A percentile compares a stretch with the other conserved stretches of the same genome.
These are phyloP conservation scores for Standfussiana lucernea DNA, from an alignment of 2,888 invertebrate species.

Conservation along the genomic window DNA sequence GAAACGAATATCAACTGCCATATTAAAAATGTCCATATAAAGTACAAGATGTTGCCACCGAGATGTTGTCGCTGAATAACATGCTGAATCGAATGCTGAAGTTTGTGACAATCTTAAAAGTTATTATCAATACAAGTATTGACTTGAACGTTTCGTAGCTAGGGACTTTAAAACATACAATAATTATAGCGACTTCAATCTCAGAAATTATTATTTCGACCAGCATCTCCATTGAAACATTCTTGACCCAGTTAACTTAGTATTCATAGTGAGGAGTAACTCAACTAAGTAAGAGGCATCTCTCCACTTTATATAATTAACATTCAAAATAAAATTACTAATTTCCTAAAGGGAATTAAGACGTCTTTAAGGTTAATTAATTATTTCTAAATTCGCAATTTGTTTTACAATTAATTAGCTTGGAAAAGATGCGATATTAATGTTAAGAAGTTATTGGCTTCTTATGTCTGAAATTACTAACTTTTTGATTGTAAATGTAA, in stretches of 20 bases:
- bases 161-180: not conserved
- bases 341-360: conserved; percentile 33
- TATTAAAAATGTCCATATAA: conserved; percentile 17
- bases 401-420: conserved; percentile 17
- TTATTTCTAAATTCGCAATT: conserved; percentile 21
- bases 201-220: conserved; percentile 2
- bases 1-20: conserved; percentile 11
- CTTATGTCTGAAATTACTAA: not conserved
- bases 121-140: conserved; percentile 1
- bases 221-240: conserved; percentile 12
- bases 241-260: conserved; percentile 14
- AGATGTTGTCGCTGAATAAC: conserved; percentile 11
- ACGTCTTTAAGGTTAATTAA: conserved; percentile 44
- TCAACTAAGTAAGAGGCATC: conserved; percentile 21
- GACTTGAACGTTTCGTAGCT: conserved; percentile 13
- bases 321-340: conserved; percentile 47
- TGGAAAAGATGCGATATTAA: conserved; percentile 8
- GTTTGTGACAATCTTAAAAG: conserved; percentile 23
- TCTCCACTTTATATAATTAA: conserved; percentile 47
- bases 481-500: not conserved
- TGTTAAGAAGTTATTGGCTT: not conserved
- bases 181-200: not conserved
- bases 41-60: not conserved
- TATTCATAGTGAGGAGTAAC: conserved; percentile 25
- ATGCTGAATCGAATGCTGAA: conserved; percentile 10